Base-by-base conservation (phyloP, 2,113 vertebrate genomes). In the Pseudorasbora parva region DNA sequence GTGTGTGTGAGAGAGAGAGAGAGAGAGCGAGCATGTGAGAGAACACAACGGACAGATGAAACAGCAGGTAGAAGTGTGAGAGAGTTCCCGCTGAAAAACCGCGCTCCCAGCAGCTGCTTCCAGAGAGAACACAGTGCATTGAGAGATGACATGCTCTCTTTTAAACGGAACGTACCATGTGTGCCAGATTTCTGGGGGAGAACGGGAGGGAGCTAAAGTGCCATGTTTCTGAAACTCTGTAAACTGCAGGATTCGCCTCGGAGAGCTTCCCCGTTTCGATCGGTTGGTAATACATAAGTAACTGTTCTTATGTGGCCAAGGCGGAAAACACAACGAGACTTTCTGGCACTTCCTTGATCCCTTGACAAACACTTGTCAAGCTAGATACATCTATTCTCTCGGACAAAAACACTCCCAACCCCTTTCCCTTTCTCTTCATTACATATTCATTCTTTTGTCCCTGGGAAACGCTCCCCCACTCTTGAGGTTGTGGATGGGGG, bases 91-190 rank as follows among this genome's bases (percentile, higher is more conserved):
- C 91, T 88, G 89, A 89, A 91, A 91, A 89, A 84, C 88, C 87
- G 91, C 85, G 88, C 90, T 90, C 90, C 81, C 90, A 92, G 92
- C 93, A 94, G 94, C 94, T 94, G 91, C 92, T 93, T 91, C 90
- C 87, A 86, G 87, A 93, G 89, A 92, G 90, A 92, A 94, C 92
- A 92, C 91, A 90, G 91, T 91, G 86, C 91, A 93, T 90, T 86
- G 88, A 88, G 90, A 90, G 91, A 93, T 92, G 92, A 93, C 93
- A 93, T 91, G 91, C 92, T 91, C 89, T 89, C 90, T 94, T 94
- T 94, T 92, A 93, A 94, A 93, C 89, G 93, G 94, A 94, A 88
- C 80, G 88, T 95, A 95, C 94, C 94, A 95, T 93, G 90, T 94
- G 93, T 86, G 64, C 49, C 81, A 30, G 83, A 75, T 71, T 73